Conservation (phyloP, 2,888 invertebrate genomes). For the Flabesymbios commensalis region DNA sequence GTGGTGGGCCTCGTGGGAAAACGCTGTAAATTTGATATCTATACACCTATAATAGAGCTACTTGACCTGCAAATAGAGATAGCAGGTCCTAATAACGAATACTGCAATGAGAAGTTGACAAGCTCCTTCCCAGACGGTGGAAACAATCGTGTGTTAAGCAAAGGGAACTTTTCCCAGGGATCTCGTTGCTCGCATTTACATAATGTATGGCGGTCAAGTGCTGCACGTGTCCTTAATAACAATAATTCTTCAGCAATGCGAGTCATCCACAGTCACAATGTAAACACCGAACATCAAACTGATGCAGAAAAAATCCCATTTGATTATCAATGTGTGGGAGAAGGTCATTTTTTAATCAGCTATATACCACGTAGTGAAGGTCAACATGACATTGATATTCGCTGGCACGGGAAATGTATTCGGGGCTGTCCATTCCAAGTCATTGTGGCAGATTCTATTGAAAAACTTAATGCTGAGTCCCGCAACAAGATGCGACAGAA, state of each 20-base stretch:
- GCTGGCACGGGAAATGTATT: constrained; percentile 44
- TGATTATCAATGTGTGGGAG: constrained; percentile 45
- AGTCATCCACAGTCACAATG: too few species aligned
- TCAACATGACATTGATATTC: constrained; percentile 42
- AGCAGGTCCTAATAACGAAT: constrained; percentile 50
- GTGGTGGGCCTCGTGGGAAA: constrained; percentile 55
- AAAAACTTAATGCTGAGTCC: constrained; percentile 7
- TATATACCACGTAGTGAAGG: constrained; percentile 49
- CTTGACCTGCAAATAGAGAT: constrained; percentile 45
- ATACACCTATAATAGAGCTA: constrained; percentile 24
- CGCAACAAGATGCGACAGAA: not conserved
- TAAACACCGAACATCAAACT: not conserved
- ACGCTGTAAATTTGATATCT: constrained; percentile 53
- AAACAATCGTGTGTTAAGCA: too few species aligned
- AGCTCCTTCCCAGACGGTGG: too few species aligned
- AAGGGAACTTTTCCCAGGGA: too few species aligned
- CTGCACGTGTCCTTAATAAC: too few species aligned
- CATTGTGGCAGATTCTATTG: constrained; percentile 34
- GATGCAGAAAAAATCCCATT: constrained; percentile 38
- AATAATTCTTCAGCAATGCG: too few species aligned
- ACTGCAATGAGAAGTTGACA: too few species aligned
- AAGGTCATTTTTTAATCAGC: constrained; percentile 46
- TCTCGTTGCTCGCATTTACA: too few species aligned
- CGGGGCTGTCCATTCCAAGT: constrained; percentile 49
- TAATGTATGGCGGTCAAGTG: too few species aligned